Evolutionary conservation across 2,888 invertebrate genomes (phyloP), one percentile per base, ranked within the genome.

Genomic region (Tortricodes alternella): DNA sequence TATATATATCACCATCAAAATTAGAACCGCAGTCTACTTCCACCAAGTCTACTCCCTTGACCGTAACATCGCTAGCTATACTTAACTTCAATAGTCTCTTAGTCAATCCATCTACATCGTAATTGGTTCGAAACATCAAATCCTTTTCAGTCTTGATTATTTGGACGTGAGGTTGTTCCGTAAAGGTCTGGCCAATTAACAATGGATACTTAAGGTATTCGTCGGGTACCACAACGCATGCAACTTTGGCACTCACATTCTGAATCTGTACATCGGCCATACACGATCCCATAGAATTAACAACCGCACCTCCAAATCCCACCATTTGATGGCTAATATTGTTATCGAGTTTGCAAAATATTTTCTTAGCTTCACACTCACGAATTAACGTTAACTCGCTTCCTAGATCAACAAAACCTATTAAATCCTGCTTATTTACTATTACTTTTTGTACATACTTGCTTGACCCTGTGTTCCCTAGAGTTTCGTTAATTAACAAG

Each of bases 351-450:
- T 15, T 15, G 23, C 35, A 15, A 41, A 46, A 29, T 1, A 38
- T 23, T 9, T 9, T 16, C 27, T 41, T 39, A 24, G 35, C 16
- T 9, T 16, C 19, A 41, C 15, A 8, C 16, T 24, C 13, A 11
- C 23, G 9, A 34, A 34, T 23, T 21, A 55, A 48, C 18, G 55
- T 55, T 6, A 49, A 48, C 9, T 49, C 55, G 13, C 55, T 55
- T 9, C 55, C 49, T 18, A 41, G 32, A 41, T 55, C 55, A 4
- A 55, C 32, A 8, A 55, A 55, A 15, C 23, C 11, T 23, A 13
- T 19, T 13, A 35, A 6, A 11, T 24, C 15, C 8, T 27, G 27
- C 15, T 15, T 27, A 38, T 53, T 53, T 3, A 55, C 41, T 1
- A 9, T 8, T 8, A 39, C 24, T 15, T 19, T 1, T 23, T 55